These are phyloP conservation scores for Tolypeutes matacus DNA, from an alignment of 2,797 vertebrate species.

Conservation along the genomic window DNA sequence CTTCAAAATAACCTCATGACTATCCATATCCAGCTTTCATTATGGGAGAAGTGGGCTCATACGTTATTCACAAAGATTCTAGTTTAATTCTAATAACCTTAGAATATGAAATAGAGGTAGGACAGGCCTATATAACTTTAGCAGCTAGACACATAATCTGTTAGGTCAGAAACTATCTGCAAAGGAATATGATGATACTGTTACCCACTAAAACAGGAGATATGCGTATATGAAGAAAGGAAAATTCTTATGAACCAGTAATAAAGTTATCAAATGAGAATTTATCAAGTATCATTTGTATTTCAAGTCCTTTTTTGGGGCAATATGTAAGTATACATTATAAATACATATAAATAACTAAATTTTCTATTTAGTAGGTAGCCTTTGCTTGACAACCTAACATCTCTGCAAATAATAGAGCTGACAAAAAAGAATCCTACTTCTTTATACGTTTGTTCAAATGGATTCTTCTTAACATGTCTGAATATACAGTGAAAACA, in stretches of 20 bases:
- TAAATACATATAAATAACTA: conserved; percentile 34
- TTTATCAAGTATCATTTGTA: conserved; percentile 35
- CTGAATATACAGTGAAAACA: conserved; percentile 41
- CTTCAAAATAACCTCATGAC: conserved; percentile 18
- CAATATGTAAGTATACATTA: neutral
- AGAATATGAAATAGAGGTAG: neutral
- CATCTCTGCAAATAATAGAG: conserved; percentile 41
- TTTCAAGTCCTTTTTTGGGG: neutral
- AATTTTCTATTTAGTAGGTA: conserved; percentile 53
- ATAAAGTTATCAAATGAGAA: conserved; percentile 36
- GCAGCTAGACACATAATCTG: neutral
- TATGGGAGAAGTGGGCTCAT: neutral
- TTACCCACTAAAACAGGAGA: conserved; percentile 20
- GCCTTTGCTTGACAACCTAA: conserved; percentile 4
- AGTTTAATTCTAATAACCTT: conserved; percentile 11
- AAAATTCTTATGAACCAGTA: conserved; percentile 43
- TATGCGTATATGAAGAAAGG: neutral
- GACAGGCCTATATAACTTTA: neutral
- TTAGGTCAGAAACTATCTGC: conserved; percentile 35
- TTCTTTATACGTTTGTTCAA: conserved; percentile 55
- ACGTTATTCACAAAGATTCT: conserved; percentile 10
- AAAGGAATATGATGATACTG: neutral
- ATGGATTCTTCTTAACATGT: conserved; percentile 48
- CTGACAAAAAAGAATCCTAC: neutral
- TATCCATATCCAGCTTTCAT: conserved; percentile 10